These are phyloP conservation scores for Morinoia aosen DNA, from an alignment of 2,888 invertebrate species.

Conservation along the genomic window DNA sequence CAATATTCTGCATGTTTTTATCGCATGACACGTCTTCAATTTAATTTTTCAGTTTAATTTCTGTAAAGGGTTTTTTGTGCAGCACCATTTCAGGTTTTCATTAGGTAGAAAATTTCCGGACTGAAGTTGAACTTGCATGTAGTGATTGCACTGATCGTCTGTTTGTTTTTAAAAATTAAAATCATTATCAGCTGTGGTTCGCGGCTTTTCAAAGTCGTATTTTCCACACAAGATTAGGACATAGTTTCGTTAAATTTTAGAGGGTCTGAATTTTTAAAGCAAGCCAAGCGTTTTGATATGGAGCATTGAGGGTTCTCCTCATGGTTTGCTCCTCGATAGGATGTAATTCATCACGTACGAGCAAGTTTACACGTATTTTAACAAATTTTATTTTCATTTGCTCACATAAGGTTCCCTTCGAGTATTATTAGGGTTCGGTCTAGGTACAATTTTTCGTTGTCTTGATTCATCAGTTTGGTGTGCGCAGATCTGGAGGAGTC, in stretches of 20 bases:
- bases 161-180: neutral
- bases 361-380: neutral
- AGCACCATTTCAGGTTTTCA: neutral
- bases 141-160: neutral
- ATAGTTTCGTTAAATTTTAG: neutral
- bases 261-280: neutral
- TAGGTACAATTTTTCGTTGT: neutral
- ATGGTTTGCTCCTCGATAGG: neutral
- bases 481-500: constrained; percentile 87
- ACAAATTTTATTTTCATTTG: neutral
- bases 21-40: neutral
- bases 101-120: neutral
- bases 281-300: neutral
- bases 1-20: neutral
- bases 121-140: neutral
- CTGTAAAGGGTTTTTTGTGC: neutral
- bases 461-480: neutral
- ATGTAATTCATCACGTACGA: neutral
- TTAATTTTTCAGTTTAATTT: neutral
- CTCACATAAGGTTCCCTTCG: neutral
- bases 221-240: neutral
- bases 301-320: neutral
- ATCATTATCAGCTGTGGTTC: neutral
- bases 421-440: neutral
- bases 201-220: neutral